Conservation (phyloP, 2,113 vertebrate genomes). For the Phrynosoma blainvillii region DNA sequence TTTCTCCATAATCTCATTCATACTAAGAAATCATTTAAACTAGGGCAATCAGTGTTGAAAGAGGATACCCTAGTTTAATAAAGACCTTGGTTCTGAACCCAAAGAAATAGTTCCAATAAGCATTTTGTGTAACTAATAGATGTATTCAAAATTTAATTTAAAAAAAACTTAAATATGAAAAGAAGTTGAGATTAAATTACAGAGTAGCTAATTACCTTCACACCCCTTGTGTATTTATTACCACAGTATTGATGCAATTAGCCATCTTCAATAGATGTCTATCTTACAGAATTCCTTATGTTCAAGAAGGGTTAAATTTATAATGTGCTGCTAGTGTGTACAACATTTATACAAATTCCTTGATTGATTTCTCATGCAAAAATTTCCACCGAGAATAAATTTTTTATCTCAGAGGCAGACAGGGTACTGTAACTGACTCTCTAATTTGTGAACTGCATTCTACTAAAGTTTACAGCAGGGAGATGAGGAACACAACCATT, state of each 20-base stretch:
- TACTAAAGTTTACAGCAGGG: slow-evolving; percentile 16
- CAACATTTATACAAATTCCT: neutral
- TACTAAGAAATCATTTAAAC: neutral
- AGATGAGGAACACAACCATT: slow-evolving; percentile 27
- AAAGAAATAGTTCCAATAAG: neutral
- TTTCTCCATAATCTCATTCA: neutral
- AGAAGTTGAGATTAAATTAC: neutral
- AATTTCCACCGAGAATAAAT: slow-evolving; percentile 50
- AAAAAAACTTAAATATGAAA: neutral
- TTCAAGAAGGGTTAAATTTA: slow-evolving; percentile 34
- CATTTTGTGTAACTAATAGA: neutral
- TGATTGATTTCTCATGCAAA: slow-evolving; percentile 42
- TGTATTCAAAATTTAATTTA: neutral
- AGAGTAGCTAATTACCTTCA: slow-evolving; percentile 1
- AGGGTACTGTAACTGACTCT: slow-evolving; percentile 50
- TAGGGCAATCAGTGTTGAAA: neutral
- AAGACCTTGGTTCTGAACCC: slow-evolving; percentile 4
- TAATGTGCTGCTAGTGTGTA: neutral
- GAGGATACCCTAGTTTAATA: slow-evolving; percentile 13
- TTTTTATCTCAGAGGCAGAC: slow-evolving; percentile 41
- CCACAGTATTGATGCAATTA: neutral
- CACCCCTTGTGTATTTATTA: neutral
- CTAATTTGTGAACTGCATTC: slow-evolving; percentile 20
- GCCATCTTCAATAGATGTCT: neutral
- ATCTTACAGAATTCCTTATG: neutral